A percentile compares a stretch with the other conserved stretches of the same genome.
phyloP scores from a whole-genome alignment of 2,888 invertebrate genomes.

The Tubulanus polymorphus region DNA sequence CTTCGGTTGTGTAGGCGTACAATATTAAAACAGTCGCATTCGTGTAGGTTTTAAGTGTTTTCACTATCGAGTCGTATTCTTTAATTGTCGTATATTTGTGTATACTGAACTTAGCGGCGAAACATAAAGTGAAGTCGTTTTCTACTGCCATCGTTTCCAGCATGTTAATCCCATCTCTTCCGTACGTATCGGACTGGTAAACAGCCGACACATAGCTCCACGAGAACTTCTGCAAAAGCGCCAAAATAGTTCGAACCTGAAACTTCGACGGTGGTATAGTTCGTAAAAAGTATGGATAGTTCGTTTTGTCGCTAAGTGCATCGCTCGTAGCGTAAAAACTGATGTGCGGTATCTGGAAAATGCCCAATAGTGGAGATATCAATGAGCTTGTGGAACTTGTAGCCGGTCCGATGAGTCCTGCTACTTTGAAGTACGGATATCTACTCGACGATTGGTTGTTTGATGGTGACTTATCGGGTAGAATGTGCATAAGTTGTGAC shows the following conservation, averaged over 20 bases:
- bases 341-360: conserved; percentile 36
- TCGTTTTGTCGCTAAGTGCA: conserved; percentile 33
- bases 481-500: conserved; percentile 24
- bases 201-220: conserved; percentile 77
- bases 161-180: conserved; percentile 29
- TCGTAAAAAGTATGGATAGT: conserved; percentile 39
- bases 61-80: conserved; percentile 14
- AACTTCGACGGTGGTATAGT: conserved; percentile 42
- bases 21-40: conserved; percentile 26
- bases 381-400: conserved; percentile 34
- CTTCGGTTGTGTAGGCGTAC: not conserved
- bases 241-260: conserved; percentile 33
- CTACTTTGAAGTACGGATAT: conserved; percentile 36
- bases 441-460: no score
- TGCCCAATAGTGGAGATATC: conserved; percentile 33
- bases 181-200: conserved; percentile 64
- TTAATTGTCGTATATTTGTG: not conserved
- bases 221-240: conserved; percentile 53
- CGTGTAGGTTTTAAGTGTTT: conserved; percentile 13
- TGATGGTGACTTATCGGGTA: not conserved
- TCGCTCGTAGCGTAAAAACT: conserved; percentile 40
- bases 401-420: conserved; percentile 37
- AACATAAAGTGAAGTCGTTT: no score
- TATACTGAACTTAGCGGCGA: no score
- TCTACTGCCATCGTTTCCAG: no score